phyloP scores from a whole-genome alignment of 1,140 invertebrate species.

The Pseudobourletiella spinata region DNA sequence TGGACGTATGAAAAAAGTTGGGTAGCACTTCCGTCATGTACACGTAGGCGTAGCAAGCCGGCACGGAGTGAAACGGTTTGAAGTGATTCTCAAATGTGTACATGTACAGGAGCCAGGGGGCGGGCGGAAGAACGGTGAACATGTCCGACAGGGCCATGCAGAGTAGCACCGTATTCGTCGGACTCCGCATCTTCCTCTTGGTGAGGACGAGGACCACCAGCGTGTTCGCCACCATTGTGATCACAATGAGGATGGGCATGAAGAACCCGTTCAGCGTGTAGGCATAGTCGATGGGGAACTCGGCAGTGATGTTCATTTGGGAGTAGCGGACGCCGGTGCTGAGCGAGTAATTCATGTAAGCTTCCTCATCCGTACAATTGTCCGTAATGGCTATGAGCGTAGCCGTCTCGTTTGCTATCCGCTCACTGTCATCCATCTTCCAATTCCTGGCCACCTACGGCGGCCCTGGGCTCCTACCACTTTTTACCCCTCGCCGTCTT shows the following conservation, averaged over 20 bases:
- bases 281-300: slow-evolving; percentile 48
- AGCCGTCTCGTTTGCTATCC: neutral
- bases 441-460: too few species aligned
- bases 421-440: neutral
- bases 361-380: slow-evolving; percentile 2
- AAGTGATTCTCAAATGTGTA: slow-evolving; percentile 79
- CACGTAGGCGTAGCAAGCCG: slow-evolving; percentile 56
- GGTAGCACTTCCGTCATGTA: slow-evolving; percentile 66
- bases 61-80: slow-evolving; percentile 60
- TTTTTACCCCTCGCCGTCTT: too few species aligned
- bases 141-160: slow-evolving; percentile 88
- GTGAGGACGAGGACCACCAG: slow-evolving; percentile 57
- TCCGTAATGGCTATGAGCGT: neutral
- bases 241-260: slow-evolving; percentile 70
- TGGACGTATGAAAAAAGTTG: slow-evolving; percentile 82
- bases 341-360: neutral
- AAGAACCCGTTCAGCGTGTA: slow-evolving; percentile 59
- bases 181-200: slow-evolving; percentile 54
- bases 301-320: neutral
- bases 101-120: slow-evolving; percentile 81
- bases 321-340: neutral
- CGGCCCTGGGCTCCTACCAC: too few species aligned
- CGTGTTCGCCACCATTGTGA: slow-evolving; percentile 84
- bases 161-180: slow-evolving; percentile 59
- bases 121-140: slow-evolving; percentile 78